Conservation (phyloP, 2,888 invertebrate species). For the Drosophila kambysellisi region DNA sequence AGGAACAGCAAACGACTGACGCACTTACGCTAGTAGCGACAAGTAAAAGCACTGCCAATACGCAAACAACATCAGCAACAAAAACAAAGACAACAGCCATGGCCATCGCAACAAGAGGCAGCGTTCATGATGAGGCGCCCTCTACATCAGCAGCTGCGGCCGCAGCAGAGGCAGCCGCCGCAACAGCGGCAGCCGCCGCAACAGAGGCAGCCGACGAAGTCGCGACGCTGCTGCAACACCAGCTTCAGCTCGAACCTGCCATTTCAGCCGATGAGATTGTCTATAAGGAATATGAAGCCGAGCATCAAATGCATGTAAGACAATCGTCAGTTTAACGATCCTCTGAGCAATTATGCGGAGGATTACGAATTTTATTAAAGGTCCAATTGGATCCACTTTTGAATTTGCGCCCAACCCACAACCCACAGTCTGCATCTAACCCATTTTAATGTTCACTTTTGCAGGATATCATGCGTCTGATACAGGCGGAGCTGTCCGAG, state of each 20-base stretch:
- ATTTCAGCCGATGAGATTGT: constrained; percentile 81
- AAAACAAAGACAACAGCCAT: constrained; percentile 41
- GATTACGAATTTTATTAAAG: background rate
- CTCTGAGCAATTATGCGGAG: background rate
- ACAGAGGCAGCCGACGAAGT: constrained; percentile 9
- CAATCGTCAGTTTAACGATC: background rate
- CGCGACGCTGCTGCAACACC: constrained; percentile 20
- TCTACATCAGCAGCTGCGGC: constrained; percentile 50
- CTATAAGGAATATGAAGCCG: constrained; percentile 95
- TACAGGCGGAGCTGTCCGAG: constrained; percentile 99
- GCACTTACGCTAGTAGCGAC: constrained; percentile 39
- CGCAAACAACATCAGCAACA: constrained; percentile 46
- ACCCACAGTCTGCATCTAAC: background rate
- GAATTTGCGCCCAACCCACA: background rate
- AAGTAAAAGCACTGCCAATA: constrained; percentile 71
- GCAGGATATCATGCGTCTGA: constrained; percentile 97
- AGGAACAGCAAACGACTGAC: constrained; percentile 28
- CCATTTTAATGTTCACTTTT: constrained; percentile 4
- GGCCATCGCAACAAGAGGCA: constrained; percentile 30
- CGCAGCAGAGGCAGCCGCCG: constrained; percentile 32
- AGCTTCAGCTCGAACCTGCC: constrained; percentile 60
- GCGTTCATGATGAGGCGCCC: constrained; percentile 36
- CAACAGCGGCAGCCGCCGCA: constrained; percentile 14
- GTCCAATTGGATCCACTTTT: background rate
- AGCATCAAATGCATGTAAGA: constrained; percentile 95